phyloP scores from a whole-genome alignment of 2,888 invertebrate species.

The Scaptomyza cyrtandrae region DNA sequence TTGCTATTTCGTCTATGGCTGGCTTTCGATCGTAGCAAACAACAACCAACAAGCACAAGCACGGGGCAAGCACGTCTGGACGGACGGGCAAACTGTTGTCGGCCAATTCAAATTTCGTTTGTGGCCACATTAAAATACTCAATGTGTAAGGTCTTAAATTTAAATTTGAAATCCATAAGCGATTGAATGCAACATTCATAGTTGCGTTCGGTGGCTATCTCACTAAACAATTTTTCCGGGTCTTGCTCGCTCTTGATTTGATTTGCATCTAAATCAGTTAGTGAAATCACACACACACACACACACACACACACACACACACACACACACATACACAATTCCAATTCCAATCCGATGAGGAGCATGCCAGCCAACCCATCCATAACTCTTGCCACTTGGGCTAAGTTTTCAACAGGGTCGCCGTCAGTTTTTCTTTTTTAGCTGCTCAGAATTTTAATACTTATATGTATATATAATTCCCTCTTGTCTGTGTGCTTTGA shows the following conservation, averaged over 20 bases:
- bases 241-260: constrained; percentile 66
- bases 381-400: constrained; percentile 70
- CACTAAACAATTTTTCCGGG: constrained; percentile 59
- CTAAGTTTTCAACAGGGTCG: constrained; percentile 62
- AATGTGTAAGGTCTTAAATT: constrained; percentile 82
- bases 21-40: constrained; percentile 17
- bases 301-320: constrained; percentile 28
- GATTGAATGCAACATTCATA: constrained; percentile 78
- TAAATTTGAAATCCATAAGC: constrained; percentile 80
- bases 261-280: constrained; percentile 78
- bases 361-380: constrained; percentile 30
- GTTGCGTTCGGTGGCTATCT: constrained; percentile 54
- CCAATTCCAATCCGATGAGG: constrained; percentile 14
- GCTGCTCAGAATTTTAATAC: constrained; percentile 72
- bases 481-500: constrained; percentile 53
- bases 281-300: constrained; percentile 58
- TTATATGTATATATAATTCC: constrained; percentile 16
- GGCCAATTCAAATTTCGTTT: constrained; percentile 74
- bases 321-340: constrained; percentile 26
- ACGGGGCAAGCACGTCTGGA: constrained; percentile 35
- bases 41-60: constrained; percentile 7
- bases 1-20: constrained; percentile 13
- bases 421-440: constrained; percentile 32
- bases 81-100: constrained; percentile 12
- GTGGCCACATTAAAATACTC: constrained; percentile 82